Conservation (phyloP, 2,113 vertebrate genomes). For the Cynopterus brachyotis region DNA sequence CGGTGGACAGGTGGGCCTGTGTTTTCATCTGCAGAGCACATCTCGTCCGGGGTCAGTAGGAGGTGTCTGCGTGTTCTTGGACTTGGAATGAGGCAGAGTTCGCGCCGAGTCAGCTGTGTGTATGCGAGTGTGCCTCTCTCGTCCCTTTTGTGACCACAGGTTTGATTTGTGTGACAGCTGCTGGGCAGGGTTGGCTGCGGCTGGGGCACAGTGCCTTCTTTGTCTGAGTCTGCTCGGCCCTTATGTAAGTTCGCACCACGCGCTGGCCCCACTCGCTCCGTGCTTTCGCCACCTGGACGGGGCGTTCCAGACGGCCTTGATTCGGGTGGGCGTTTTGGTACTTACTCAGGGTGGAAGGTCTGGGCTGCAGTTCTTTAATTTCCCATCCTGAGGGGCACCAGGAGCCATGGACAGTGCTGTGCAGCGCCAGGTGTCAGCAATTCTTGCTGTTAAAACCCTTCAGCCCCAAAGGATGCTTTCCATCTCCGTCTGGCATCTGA, state of each 20-base stretch:
- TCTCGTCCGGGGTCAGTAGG: not conserved
- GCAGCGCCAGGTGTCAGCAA: not conserved
- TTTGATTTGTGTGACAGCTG: not conserved
- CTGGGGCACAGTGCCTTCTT: not conserved
- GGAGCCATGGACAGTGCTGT: rapidly evolving
- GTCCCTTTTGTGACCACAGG: not conserved
- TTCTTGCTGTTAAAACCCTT: not conserved
- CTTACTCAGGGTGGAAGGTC: conserved; percentile 21
- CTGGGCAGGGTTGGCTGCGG: not conserved
- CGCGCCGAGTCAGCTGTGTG: not conserved
- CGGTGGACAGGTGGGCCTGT: not conserved
- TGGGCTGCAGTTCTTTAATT: not conserved
- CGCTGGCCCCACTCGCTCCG: not conserved
- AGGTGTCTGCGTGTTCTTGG: not conserved
- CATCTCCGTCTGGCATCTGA: rapidly evolving
- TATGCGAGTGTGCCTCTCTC: not conserved
- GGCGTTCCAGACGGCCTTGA: not conserved
- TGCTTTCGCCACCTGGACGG: conserved; percentile 34
- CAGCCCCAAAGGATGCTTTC: not conserved
- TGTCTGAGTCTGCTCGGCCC: not conserved
- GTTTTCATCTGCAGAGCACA: not conserved
- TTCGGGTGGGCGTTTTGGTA: not conserved
- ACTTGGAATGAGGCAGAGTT: not conserved
- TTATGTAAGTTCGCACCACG: not conserved
- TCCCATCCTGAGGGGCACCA: not conserved